phyloP scores from a whole-genome alignment of 2,113 vertebrate genomes.

The Phalacrocorax carbo region DNA sequence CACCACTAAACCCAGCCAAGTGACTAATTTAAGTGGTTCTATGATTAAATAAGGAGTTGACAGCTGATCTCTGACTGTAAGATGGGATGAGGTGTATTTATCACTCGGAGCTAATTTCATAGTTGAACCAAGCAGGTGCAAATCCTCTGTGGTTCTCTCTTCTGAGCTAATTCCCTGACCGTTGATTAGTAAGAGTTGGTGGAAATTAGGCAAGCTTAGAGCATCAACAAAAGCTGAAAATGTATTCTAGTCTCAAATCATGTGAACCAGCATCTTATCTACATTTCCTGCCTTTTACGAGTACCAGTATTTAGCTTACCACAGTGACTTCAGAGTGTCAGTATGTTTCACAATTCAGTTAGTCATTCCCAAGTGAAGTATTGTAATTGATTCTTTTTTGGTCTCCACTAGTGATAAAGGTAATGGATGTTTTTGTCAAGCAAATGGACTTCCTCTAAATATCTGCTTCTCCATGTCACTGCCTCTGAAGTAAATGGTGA shows the following conservation, averaged over 20 bases:
- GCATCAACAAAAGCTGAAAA: conserved; percentile 9
- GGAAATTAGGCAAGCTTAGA: conserved; percentile 1
- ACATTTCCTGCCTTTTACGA: conserved; percentile 26
- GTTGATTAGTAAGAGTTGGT: neutral
- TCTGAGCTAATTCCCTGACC: neutral
- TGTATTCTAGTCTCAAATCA: neutral
- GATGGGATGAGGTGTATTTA: neutral
- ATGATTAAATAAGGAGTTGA: neutral
- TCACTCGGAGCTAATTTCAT: neutral
- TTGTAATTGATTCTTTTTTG: conserved; percentile 72
- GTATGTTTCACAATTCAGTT: conserved; percentile 65
- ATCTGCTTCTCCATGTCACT: conserved; percentile 60
- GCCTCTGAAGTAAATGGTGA: conserved; percentile 57
- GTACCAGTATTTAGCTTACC: conserved; percentile 43
- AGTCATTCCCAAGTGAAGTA: conserved; percentile 63
- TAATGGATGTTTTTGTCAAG: conserved; percentile 71
- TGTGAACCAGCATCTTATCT: conserved; percentile 34
- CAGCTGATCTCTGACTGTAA: neutral
- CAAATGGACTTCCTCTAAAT: conserved; percentile 71
- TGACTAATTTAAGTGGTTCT: neutral
- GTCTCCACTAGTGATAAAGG: conserved; percentile 60
- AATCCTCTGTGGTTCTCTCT: neutral
- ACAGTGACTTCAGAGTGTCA: conserved; percentile 36
- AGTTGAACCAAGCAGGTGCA: neutral
- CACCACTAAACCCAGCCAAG: neutral